phyloP scores from a whole-genome alignment of 2,888 invertebrate species.

The Temnothorax rugatulus region DNA sequence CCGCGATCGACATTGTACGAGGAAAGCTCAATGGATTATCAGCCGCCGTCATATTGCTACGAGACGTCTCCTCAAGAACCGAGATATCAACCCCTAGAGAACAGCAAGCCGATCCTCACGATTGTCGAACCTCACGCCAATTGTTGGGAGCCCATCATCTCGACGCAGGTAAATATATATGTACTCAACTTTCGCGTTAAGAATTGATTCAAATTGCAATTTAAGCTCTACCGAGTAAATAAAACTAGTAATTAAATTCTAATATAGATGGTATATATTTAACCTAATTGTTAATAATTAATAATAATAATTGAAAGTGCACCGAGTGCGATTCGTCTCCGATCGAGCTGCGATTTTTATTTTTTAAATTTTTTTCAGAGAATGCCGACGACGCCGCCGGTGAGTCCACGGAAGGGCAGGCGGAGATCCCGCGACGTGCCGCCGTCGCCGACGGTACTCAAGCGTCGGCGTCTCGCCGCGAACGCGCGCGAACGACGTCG shows the following conservation, averaged over 20 bases:
- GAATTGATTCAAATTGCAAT: conserved; percentile 4
- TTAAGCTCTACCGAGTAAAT: background rate
- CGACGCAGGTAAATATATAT: conserved; percentile 74
- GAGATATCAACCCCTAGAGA: conserved; percentile 76
- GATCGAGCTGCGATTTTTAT: background rate
- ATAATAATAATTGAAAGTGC: background rate
- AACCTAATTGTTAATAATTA: background rate
- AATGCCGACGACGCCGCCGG: conserved; percentile 78
- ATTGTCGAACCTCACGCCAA: conserved; percentile 73
- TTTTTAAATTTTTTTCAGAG: conserved; percentile 63
- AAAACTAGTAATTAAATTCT: background rate
- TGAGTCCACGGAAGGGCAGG: conserved; percentile 82
- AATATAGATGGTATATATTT: background rate
- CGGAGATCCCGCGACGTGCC: conserved; percentile 84
- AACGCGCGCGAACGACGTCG: conserved; percentile 92
- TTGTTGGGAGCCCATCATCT: conserved; percentile 80
- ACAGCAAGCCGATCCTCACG: conserved; percentile 64
- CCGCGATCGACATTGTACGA: conserved; percentile 80
- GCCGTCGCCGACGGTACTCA: conserved; percentile 88
- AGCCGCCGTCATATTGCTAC: conserved; percentile 79
- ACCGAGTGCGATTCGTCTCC: background rate
- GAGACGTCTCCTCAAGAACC: conserved; percentile 82
- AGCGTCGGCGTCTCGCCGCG: conserved; percentile 90
- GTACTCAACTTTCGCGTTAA: background rate
- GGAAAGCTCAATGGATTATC: conserved; percentile 82